Percentiles rank a stretch among this genome's conserved stretches.
Evolutionary conservation across 2,888 invertebrate genomes (phyloP).

Genomic region (Eilema griseolum): DNA sequence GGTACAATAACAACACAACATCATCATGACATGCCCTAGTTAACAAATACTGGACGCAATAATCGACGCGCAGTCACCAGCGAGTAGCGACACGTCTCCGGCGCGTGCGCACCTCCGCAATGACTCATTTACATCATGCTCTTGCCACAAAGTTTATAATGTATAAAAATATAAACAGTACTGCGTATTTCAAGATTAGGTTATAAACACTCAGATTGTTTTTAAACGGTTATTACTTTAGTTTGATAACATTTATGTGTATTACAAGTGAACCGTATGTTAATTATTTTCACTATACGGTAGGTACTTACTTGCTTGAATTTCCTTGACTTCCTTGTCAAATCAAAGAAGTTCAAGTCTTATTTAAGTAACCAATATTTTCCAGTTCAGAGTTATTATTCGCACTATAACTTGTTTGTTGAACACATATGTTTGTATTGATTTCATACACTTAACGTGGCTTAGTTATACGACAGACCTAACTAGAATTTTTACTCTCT

Average conservation of each 20-base stretch:
- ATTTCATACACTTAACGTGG: too few relatives aligned
- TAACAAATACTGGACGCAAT: constrained; percentile 44
- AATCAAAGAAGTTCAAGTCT: too few relatives aligned
- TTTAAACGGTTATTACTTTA: constrained; percentile 5
- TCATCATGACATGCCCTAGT: constrained; percentile 49
- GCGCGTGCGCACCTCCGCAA: constrained; percentile 11
- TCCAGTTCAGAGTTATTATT: too few relatives aligned
- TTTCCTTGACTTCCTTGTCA: neutral
- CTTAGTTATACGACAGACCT: too few relatives aligned
- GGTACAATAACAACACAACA: constrained; percentile 37
- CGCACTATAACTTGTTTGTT: too few relatives aligned
- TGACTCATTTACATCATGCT: constrained; percentile 22
- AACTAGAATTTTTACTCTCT: too few relatives aligned
- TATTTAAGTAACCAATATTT: too few relatives aligned
- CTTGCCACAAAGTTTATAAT: constrained; percentile 3
- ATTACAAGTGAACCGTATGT: constrained; percentile 18
- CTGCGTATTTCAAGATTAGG: constrained; percentile 32
- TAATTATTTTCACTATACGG: neutral
- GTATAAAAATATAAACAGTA: constrained; percentile 10
- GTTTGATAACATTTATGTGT: constrained; percentile 13
- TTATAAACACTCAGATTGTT: constrained; percentile 18
- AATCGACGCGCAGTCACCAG: constrained; percentile 34
- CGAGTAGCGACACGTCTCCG: constrained; percentile 51
- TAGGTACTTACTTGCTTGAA: neutral
- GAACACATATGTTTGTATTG: too few relatives aligned